A percentile compares a stretch with the other conserved stretches of the same genome.
phyloP scores from a whole-genome alignment of 2,888 invertebrate genomes.

The Drosophila gaucha region DNA sequence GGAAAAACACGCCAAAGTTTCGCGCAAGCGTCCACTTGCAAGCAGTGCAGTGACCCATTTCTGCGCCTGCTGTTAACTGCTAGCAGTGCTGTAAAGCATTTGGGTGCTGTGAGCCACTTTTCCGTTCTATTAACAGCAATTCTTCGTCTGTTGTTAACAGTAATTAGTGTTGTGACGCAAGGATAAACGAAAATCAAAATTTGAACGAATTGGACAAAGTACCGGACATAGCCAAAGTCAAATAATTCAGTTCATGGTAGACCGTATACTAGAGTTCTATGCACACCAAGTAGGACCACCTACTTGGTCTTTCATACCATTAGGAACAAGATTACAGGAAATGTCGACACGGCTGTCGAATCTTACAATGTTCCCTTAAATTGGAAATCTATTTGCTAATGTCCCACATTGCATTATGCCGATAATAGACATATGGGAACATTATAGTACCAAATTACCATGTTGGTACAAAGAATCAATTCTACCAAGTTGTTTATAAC shows the following conservation, averaged over 20 bases:
- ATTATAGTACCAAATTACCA: constrained; percentile 4
- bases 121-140: too few relatives aligned
- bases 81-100: too few relatives aligned
- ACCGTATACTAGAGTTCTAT: neutral
- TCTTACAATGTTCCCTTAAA: constrained; percentile 31
- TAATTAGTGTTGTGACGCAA: too few relatives aligned
- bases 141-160: too few relatives aligned
- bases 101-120: too few relatives aligned
- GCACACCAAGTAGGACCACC: neutral
- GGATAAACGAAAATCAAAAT: neutral
- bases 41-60: too few relatives aligned
- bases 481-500: neutral
- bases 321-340: constrained; percentile 33
- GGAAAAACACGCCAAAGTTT: too few relatives aligned
- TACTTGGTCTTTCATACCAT: neutral
- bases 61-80: too few relatives aligned
- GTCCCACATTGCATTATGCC: constrained; percentile 30
- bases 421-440: constrained; percentile 11
- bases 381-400: constrained; percentile 12
- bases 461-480: neutral
- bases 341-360: constrained; percentile 29
- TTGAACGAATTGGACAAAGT: neutral
- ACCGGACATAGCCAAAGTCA: neutral
- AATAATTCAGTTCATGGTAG: neutral
- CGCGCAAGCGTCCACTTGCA: too few relatives aligned